Base-by-base conservation (phyloP, 2,888 invertebrate genomes). In the Drepana falcataria region DNA sequence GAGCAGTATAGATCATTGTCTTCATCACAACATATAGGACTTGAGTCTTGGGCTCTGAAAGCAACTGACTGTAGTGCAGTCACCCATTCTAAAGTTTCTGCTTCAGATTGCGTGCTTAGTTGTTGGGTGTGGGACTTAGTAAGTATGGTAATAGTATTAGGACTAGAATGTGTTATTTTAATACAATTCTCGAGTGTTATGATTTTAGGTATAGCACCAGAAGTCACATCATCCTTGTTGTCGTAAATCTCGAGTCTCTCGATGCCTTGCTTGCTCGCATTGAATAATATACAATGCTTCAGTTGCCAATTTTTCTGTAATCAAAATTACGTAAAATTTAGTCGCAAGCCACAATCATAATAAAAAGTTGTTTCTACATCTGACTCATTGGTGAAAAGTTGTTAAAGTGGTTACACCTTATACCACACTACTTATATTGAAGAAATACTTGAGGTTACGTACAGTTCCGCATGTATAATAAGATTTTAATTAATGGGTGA, bases 1-100 rank as follows among this genome's bases (percentile, higher is more conserved):
- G 96, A 95, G 76, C 96, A 96, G 77, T 96, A 97, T n/a, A 97
- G 87, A 81, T 96, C 96, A 82, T 96, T 96, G 71, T 96, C 96
- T 87, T 96, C 96, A 85, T 96, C 96, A 73, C 96, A 94, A 56
- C 86, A 87, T 40, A 91, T 87, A 49, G 93, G 93, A 63, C 81
- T 88, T 0, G 93, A 92, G 55, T 92, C 90, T 68, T 91, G 92
- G 58, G 94, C 95, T 71, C 94, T 94, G 74, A 97, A 97, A 0
- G 96, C 96, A 37, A 97, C 96, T 7, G 94, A 93, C 75, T 96
- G 96, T 55, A 97, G 91, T 3, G 95, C 95, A 59, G 91, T 92
- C 21, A 96, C 93, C 97, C 97, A 97, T 71, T 95, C 94, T 53
- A 93, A 91, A 68, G 95, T 93, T 66, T 95, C 95, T 35, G 93